Conservation (phyloP, 1,140 invertebrate species). For the Drosophila micromelanica region DNA sequence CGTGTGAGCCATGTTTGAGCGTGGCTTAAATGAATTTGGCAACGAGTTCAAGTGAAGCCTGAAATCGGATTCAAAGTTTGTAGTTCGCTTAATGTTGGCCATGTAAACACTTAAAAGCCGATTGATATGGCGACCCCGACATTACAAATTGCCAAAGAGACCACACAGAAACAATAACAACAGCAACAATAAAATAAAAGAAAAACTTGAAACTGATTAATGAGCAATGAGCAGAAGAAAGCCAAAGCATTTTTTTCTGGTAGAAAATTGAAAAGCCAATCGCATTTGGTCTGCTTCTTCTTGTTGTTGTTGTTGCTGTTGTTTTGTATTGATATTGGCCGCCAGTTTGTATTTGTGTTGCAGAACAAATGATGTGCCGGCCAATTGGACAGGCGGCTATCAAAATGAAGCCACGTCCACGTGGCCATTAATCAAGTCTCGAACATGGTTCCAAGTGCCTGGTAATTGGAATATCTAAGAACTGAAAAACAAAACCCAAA, state of each 20-base stretch:
- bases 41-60: conserved; percentile 19
- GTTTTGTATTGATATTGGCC: conserved; percentile 32
- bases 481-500: conserved; percentile 18
- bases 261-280: conserved; percentile 75
- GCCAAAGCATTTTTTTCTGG: conserved; percentile 22
- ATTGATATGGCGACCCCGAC: conserved; percentile 16
- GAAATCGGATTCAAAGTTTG: conserved; percentile 4
- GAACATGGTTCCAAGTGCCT: conserved; percentile 27
- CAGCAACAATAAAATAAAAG: conserved; percentile 14
- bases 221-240: conserved; percentile 37
- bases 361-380: conserved; percentile 62
- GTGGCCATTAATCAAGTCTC: conserved; percentile 66
- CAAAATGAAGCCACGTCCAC: conserved; percentile 76
- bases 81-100: conserved; percentile 18
- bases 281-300: conserved; percentile 23
- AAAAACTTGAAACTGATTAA: conserved; percentile 43
- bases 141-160: conserved; percentile 21
- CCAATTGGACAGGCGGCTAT: conserved; percentile 72
- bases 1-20: conserved; percentile 11
- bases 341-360: conserved; percentile 24
- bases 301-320: conserved; percentile 13
- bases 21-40: conserved; percentile 12
- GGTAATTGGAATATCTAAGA: conserved; percentile 48
- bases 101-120: conserved; percentile 20
- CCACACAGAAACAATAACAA: conserved; percentile 18